A percentile compares a stretch with the other conserved stretches of the same genome.
Evolutionary conservation across 2,113 vertebrate species (phyloP).

Genomic region (Struthidea cinerea): DNA sequence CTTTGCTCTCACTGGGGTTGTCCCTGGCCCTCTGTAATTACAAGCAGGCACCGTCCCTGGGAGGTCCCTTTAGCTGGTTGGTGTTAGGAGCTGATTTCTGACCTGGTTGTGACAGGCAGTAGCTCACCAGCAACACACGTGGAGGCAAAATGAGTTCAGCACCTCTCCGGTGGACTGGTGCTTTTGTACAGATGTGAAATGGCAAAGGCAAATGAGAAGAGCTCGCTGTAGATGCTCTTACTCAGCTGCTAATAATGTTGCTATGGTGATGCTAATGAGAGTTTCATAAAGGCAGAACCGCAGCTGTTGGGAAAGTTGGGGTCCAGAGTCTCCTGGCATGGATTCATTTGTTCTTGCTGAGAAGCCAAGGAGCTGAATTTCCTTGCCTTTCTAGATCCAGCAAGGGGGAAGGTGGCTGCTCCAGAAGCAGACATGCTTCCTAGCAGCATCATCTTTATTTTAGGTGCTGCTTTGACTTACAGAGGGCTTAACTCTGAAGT

Average conservation of each 20-base stretch:
- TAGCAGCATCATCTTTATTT: not conserved
- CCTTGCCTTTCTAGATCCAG: not conserved
- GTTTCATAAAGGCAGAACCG: not conserved
- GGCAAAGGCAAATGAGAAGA: not conserved
- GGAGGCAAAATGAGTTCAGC: not conserved
- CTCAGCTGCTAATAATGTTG: slow-evolving; percentile 30
- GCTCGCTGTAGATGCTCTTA: not conserved
- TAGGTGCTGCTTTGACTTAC: not conserved
- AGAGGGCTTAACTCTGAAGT: not conserved
- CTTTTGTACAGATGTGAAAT: not conserved
- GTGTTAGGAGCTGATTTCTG: not conserved
- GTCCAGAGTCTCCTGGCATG: not conserved
- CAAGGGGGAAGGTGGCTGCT: not conserved
- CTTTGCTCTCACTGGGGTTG: not conserved
- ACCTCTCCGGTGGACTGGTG: not conserved
- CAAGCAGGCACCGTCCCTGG: fast-evolving
- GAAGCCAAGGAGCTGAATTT: not conserved
- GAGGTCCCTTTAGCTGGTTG: not conserved
- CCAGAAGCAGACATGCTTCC: not conserved
- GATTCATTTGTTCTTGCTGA: not conserved
- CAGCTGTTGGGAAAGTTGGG: not conserved
- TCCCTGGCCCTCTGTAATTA: not conserved
- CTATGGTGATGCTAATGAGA: not conserved
- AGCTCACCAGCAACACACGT: not conserved
- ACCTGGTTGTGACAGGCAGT: not conserved